These are phyloP conservation scores for Nymphalis io DNA, from an alignment of 1,140 invertebrate species.

Conservation along the genomic window DNA sequence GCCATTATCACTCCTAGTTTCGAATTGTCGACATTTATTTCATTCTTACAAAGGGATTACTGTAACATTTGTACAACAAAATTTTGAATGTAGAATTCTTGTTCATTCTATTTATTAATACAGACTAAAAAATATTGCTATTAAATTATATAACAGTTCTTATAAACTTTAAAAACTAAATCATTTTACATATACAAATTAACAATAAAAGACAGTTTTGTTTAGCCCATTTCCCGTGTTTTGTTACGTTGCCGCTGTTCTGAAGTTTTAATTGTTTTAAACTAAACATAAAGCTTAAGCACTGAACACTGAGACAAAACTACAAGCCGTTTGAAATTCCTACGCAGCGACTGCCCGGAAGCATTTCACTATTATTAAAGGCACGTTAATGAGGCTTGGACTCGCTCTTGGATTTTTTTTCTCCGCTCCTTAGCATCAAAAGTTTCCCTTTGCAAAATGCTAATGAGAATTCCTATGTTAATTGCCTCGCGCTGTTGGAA, in stretches of 20 bases:
- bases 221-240: not conserved
- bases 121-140: too few species aligned
- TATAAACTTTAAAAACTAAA: too few species aligned
- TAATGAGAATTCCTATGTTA: slow-evolving; percentile 75
- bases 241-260: not conserved
- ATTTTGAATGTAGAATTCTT: too few species aligned
- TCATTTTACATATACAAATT: not conserved
- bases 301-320: slow-evolving; percentile 22
- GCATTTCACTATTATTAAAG: slow-evolving; percentile 66
- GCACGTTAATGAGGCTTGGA: slow-evolving; percentile 68
- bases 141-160: too few species aligned
- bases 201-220: not conserved
- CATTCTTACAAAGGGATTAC: too few species aligned
- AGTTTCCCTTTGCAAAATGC: slow-evolving; percentile 70
- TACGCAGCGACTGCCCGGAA: slow-evolving; percentile 52
- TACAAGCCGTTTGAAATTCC: slow-evolving; percentile 46
- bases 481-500: slow-evolving; percentile 65
- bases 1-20: slow-evolving; percentile 14
- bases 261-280: slow-evolving; percentile 24
- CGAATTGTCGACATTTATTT: not conserved
- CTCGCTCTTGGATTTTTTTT: slow-evolving; percentile 67
- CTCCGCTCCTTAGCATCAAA: slow-evolving; percentile 69
- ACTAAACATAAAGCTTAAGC: slow-evolving; percentile 14
- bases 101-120: too few species aligned
- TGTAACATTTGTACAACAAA: too few species aligned